These are phyloP conservation scores for Drosophila rufa DNA, from an alignment of 1,140 invertebrate genomes.

Conservation along the genomic window DNA sequence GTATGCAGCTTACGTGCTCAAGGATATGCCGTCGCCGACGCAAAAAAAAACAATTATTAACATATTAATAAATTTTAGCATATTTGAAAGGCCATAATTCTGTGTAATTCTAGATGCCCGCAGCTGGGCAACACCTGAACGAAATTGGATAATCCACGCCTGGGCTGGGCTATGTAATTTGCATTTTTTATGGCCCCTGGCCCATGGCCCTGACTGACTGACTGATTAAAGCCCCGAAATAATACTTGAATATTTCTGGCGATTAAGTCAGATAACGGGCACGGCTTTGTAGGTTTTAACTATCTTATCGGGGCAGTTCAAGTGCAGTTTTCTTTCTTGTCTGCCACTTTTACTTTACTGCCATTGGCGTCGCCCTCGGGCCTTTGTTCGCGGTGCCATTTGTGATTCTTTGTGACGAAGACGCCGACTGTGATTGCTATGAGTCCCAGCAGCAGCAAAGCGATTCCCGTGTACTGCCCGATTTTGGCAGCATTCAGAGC, in stretches of 20 bases:
- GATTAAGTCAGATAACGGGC: slow-evolving; percentile 23
- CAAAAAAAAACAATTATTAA: slow-evolving; percentile 80
- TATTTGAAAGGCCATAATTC: slow-evolving; percentile 82
- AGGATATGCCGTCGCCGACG: slow-evolving; percentile 38
- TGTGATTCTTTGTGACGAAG: slow-evolving; percentile 56
- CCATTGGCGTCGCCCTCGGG: not conserved
- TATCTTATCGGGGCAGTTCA: slow-evolving; percentile 21
- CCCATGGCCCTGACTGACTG: slow-evolving; percentile 33
- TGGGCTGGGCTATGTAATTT: slow-evolving; percentile 34
- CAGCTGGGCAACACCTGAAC: slow-evolving; percentile 70
- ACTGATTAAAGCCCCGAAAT: slow-evolving; percentile 23
- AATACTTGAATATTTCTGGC: not conserved
- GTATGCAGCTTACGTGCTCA: slow-evolving; percentile 78
- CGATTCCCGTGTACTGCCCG: slow-evolving; percentile 54
- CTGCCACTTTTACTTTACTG: slow-evolving; percentile 4
- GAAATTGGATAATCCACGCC: slow-evolving; percentile 67
- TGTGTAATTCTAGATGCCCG: slow-evolving; percentile 77
- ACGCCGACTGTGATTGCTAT: slow-evolving; percentile 35
- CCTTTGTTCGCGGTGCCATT: slow-evolving; percentile 52
- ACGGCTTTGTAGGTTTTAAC: not conserved
- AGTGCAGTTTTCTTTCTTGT: slow-evolving; percentile 29
- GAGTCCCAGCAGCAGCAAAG: slow-evolving; percentile 50
- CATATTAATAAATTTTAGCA: slow-evolving; percentile 84
- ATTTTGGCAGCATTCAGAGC: slow-evolving; percentile 44
- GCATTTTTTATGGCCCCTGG: slow-evolving; percentile 21